Conservation (phyloP, 2,888 invertebrate genomes). For the Noctua comes region DNA sequence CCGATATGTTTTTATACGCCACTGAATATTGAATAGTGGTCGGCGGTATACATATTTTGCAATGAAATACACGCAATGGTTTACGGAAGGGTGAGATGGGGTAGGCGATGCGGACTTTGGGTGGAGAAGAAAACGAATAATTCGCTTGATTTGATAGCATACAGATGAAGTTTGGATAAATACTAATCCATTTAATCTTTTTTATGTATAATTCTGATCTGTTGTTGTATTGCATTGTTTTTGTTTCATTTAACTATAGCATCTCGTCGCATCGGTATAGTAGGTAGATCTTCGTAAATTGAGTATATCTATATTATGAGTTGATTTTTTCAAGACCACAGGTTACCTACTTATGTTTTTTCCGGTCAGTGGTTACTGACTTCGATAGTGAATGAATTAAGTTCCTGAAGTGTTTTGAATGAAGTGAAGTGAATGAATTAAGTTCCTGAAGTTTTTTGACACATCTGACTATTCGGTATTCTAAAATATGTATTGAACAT, state of each 20-base stretch:
- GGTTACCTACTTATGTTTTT: background rate
- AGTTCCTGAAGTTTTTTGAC: background rate
- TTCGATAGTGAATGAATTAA: background rate
- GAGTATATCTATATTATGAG: background rate
- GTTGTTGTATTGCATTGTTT: background rate
- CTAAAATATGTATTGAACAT: background rate
- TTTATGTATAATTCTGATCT: slow-evolving; percentile 1
- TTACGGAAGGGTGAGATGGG: slow-evolving; percentile 54
- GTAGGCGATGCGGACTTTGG: slow-evolving; percentile 50
- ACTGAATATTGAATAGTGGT: slow-evolving; percentile 84
- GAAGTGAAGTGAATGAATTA: background rate
- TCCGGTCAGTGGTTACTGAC: background rate
- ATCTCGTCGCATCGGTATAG: background rate
- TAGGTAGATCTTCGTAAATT: background rate
- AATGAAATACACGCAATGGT: slow-evolving; percentile 71
- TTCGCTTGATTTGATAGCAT: slow-evolving; percentile 11
- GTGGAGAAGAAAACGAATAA: slow-evolving; percentile 57
- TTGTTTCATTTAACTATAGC: background rate
- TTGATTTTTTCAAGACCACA: background rate
- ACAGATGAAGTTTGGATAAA: slow-evolving; percentile 18
- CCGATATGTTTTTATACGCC: slow-evolving; percentile 81
- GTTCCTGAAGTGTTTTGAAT: no score
- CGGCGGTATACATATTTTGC: slow-evolving; percentile 75
- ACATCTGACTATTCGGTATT: background rate
- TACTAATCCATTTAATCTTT: slow-evolving; percentile 4